Evolutionary conservation across 2,888 invertebrate genomes (phyloP), one percentile per base, ranked within the genome.

Genomic region (Lathronympha strigana): DNA sequence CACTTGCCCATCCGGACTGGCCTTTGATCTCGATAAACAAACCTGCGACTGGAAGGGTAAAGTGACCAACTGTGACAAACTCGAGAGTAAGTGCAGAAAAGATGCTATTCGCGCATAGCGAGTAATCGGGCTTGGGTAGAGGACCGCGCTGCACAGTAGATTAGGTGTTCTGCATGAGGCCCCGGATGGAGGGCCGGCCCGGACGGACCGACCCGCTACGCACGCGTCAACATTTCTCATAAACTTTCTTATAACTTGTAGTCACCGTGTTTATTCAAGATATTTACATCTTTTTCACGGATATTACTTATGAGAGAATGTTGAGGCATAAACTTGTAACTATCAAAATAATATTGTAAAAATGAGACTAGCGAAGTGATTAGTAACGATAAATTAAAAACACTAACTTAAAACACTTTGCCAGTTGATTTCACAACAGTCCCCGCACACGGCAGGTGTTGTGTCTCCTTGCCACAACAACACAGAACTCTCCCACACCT

Each of bases 41-140:
- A 98, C 98, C 92, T 98, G 98, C 94, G 97, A 98, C 95, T 98
- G 98, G 98, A 98, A 97, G 95, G 97, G 97, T 94, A 97, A 98
- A 95, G 98, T 98, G 94, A 95, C 94, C 94, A 98, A 96, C 95
- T 98, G 98, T 95, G 96, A 97, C 94, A 96, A 95, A 94, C 94
- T 97, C 92, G 97, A 98, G 95, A 98, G 98, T 98, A 97, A 97
- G 97, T 96, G 93, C 83, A 86, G 88, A 86, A 81, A 83, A 81
- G 82, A 85, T 83, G 85, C 85, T 90, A 88, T 85, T 87, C 86
- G 87, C 87, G 88, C 80, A 84, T 88, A 88, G 88, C 88, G 82
- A 87, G 84, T 89, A 90, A 87, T 78, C 80, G 80, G 85, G 91
- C 91, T 91, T 91, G 87, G 91, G 91, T 90, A 87, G 87, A 83